Evolutionary conservation across 2,888 invertebrate genomes (phyloP), one percentile per base, ranked within the genome.

Genomic region (Callyntrura guangdongensis): DNA sequence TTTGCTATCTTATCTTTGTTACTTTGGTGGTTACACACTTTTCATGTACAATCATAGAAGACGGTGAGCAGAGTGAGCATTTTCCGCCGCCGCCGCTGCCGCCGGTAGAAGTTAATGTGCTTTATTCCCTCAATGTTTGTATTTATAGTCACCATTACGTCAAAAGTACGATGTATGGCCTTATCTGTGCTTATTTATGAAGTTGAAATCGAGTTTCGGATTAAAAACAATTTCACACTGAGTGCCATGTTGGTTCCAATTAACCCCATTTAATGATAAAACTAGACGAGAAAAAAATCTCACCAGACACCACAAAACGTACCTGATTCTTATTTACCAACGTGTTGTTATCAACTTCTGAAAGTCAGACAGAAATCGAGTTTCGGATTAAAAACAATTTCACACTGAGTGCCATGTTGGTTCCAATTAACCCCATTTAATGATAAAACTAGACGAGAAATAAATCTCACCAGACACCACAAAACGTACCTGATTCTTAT

Each of bases 381-480:
- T n/a, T n/a, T 56, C 27, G 25, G 12, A 79, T 27, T n/a, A 77
- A 77, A 77, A 77, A 53, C 59, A 5, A n/a, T 61, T 17, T 20
- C 11, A 53, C 53, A n/a, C 1, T 53, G 53, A 2, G 36, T 36
- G 36, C 36, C 36, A 47, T 72, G 47, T 20, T 79, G 59, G 56
- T 79, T 56, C 79, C 79, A 79, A 79, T 79, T 79, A 79, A 79
- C 79, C 79, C 36, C 20, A 56, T 79, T 79, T 25, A n/a, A 9
- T 56, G 56, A 56, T 79, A 27, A 79, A 79, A 79, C n/a, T 25
- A 83, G 69, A 84, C 22, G 64, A 84, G 25, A 47, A 47, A 79
- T 36, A 82, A 82, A 64, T 14, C 61, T 64, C 20, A n/a, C 27
- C 25, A 82, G 82, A 61, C 82, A 79, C 20, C 12, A 47, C 27